Evolutionary conservation across 2,888 invertebrate species (phyloP).

Genomic region (Steinernema hermaphroditum): DNA sequence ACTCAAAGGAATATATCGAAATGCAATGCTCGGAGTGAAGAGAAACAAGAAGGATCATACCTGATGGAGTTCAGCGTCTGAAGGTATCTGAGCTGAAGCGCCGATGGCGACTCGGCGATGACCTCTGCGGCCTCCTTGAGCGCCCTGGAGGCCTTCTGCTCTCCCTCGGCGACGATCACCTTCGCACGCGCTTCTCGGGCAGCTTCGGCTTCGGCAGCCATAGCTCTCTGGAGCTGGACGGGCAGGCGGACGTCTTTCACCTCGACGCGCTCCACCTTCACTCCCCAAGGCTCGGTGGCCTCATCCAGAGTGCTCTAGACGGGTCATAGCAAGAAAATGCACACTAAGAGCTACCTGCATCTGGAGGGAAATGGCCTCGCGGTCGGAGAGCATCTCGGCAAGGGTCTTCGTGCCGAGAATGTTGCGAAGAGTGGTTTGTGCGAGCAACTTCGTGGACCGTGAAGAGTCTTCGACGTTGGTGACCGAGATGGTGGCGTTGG

Average conservation of each 20-base stretch:
- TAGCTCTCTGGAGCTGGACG: slow-evolving; percentile 83
- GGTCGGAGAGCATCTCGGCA: slow-evolving; percentile 92
- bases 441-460: slow-evolving; percentile 65
- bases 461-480: slow-evolving; percentile 47
- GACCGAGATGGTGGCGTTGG: slow-evolving; percentile 48
- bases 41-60: no score
- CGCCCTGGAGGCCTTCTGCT: slow-evolving; percentile 81
- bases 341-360: slow-evolving; percentile 55
- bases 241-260: slow-evolving; percentile 81
- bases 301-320: slow-evolving; percentile 74
- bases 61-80: slow-evolving; percentile 76
- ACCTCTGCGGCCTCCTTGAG: slow-evolving; percentile 93
- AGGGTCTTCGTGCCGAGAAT: slow-evolving; percentile 94
- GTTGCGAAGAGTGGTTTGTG: slow-evolving; percentile 73
- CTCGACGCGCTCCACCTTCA: slow-evolving; percentile 67
- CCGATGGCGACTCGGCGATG: slow-evolving; percentile 87
- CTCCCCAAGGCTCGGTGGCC: slow-evolving; percentile 70
- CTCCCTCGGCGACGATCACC: slow-evolving; percentile 88
- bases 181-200: slow-evolving; percentile 77
- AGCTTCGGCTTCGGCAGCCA: slow-evolving; percentile 91
- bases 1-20: no score
- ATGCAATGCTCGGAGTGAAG: no score
- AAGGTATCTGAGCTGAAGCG: slow-evolving; percentile 86
- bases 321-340: no score
- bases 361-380: slow-evolving; percentile 81